Conservation (phyloP, 2,113 vertebrate species). For the Podiceps cristatus region DNA sequence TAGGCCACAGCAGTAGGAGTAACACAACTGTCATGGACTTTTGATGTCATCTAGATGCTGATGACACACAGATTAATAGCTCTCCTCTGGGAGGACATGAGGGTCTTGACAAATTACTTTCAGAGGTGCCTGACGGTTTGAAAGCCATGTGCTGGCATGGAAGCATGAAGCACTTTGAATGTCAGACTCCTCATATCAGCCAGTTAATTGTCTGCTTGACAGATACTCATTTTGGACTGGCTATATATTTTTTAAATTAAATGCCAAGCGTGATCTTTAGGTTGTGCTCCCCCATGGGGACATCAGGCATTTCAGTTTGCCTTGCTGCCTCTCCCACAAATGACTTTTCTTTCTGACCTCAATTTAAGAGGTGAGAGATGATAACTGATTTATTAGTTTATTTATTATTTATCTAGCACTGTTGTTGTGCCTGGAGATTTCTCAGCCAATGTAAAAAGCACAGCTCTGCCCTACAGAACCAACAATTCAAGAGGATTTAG, state of each 20-base stretch:
- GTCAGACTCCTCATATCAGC: background rate
- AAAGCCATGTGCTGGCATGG: background rate
- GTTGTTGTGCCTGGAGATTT: background rate
- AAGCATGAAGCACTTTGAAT: background rate
- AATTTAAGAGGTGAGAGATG: background rate
- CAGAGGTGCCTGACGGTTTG: background rate
- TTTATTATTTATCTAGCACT: background rate
- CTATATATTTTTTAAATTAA: background rate
- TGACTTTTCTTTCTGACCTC: background rate
- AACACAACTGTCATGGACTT: rapidly evolving
- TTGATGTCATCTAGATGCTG: background rate
- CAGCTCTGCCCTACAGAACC: background rate
- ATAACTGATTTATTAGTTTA: background rate
- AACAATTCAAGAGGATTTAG: background rate
- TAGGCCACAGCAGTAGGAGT: rapidly evolving
- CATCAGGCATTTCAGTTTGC: background rate
- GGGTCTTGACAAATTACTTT: background rate
- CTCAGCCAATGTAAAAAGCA: background rate
- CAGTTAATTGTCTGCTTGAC: background rate
- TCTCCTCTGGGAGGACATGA: background rate
- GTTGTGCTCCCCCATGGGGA: background rate
- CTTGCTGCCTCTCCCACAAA: background rate
- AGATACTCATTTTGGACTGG: background rate
- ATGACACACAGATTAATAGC: background rate
- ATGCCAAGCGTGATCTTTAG: background rate